phyloP scores from a whole-genome alignment of 1,140 invertebrate species.

The Drosophila sproati region DNA sequence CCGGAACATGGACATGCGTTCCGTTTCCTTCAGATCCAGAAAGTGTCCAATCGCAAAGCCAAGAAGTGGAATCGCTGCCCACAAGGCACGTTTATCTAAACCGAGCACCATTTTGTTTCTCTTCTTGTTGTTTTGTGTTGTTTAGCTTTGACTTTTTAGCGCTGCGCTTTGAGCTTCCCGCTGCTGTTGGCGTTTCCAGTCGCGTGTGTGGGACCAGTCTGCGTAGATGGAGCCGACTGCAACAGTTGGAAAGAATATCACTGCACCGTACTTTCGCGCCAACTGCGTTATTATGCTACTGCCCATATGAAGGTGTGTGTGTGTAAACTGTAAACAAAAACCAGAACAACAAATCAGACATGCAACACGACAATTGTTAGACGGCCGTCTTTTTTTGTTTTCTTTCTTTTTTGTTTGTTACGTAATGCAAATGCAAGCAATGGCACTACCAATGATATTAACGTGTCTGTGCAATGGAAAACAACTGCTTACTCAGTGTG shows the following conservation, averaged over 20 bases:
- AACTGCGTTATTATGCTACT: constrained; percentile 69
- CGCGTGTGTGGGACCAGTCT: constrained; percentile 89
- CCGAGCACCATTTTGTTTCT: constrained; percentile 85
- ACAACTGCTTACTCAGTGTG: constrained; percentile 29
- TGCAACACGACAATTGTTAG: constrained; percentile 2
- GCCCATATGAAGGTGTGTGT: constrained; percentile 70
- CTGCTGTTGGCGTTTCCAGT: constrained; percentile 88
- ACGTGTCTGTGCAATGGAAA: not conserved
- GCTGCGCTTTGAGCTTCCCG: constrained; percentile 63
- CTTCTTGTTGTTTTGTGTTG: not conserved
- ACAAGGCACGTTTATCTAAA: constrained; percentile 85
- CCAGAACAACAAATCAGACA: constrained; percentile 38
- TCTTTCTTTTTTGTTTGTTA: constrained; percentile 32
- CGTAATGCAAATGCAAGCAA: constrained; percentile 37
- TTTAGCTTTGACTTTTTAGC: constrained; percentile 61
- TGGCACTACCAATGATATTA: not conserved
- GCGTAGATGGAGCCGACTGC: constrained; percentile 87
- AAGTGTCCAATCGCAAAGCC: constrained; percentile 87
- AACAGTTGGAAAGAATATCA: constrained; percentile 88
- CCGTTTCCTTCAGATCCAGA: constrained; percentile 88
- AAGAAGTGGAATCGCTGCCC: constrained; percentile 85
- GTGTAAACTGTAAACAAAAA: constrained; percentile 60
- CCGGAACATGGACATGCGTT: constrained; percentile 89
- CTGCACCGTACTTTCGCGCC: constrained; percentile 86
- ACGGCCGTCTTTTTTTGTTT: not conserved